Base-by-base conservation (phyloP, 1,140 invertebrate genomes). In the Latrodectus geometricus region DNA sequence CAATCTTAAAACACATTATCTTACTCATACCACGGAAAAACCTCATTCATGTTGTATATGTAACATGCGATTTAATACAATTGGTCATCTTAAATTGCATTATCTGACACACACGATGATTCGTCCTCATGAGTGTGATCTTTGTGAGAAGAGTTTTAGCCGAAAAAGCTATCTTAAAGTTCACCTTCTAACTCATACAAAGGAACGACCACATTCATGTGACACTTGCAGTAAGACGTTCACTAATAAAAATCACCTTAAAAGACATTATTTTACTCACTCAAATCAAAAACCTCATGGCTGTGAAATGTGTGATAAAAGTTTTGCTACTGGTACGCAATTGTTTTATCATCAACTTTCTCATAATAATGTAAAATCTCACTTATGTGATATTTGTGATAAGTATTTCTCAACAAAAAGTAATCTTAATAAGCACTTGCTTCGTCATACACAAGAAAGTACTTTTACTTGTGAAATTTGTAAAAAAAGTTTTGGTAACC, bases 191-290 rank as follows among this genome's bases (percentile, higher is more conserved):
- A 21, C 72, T 50, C 72, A 74, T 74, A 74, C 72, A 8, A 49
- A 49, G 35, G 48, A 74, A 15, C 49, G 72, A 20, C 72, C 72
- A 11, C 35, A 74, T 17, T 14, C 20, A n/a, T 74, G 72, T 9
- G 48, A 74, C 8, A n/a, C 50, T 8, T 74, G 72, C 35, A 50
- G 17, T 50, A 74, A 74, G 35, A 50, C 20, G 12, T 74, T 74
- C 20, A 49, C 7, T n/a, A 74, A n/a, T 8, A 17, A 17, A 52
- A 15, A 14, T n/a, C 15, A 15, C 15, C 72, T 74, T 74, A 49
- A 20, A 52, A 49, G 9, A 15, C 72, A 74, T 74, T n/a, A 74
- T 54, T 52, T 74, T 5, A 74, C 15, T 74, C 72, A 74, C 20
- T 50, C 72, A 4, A 49, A 49, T 50, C 35, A 74, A 52, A 74